Evolutionary conservation across 1,140 invertebrate species (phyloP), one percentile per base, ranked within the genome.

Genomic region (Drosophila yakuba): DNA sequence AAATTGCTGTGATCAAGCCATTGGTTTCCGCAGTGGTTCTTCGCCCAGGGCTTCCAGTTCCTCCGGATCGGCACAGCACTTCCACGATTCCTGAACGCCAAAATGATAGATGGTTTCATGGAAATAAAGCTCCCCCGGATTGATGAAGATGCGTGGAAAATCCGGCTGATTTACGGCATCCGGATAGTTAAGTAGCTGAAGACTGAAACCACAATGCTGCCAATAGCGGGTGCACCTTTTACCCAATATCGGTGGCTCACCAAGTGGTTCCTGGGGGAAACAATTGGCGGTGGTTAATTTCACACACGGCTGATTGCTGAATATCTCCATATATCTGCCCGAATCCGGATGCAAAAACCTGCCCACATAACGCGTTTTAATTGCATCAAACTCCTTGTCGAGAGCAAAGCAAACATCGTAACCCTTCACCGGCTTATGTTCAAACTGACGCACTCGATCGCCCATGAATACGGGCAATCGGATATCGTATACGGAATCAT

Each of bases 221-320:
- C 64, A 68, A 20, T 68, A 3, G 97, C 92, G 89, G 0, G 93
- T 93, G 15, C 95, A 95, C 1, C 93, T 91, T 93, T 98, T 98
- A 3, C 97, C 97, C 10, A 91, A 48, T 3, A 96, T 91, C 1
- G 93, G 90, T 3, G 84, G 78, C 43, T 90, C 73, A 20, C 74
- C 80, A 0, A 57, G 68, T 0, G 52, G 17, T 74, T 93, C 93
- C 52, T 44, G 36, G 1, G 96, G 96, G 0, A 98, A 93, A 76
- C 93, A 95, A 89, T 97, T 96, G 0, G 94, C 93, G 0, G 97
- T 98, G 82, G 98, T 98, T 72, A 99, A 95, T 78, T 98, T 97
- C 14, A 98, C 94, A 7, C 97, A 97, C 2, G 97, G 97, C 86
- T 98, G 97, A 91, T 97, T 95, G 25, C 96, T 96, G 61, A 94